phyloP scores from a whole-genome alignment of 2,797 vertebrate genomes.

The Schizopygopsis malacanthus region DNA sequence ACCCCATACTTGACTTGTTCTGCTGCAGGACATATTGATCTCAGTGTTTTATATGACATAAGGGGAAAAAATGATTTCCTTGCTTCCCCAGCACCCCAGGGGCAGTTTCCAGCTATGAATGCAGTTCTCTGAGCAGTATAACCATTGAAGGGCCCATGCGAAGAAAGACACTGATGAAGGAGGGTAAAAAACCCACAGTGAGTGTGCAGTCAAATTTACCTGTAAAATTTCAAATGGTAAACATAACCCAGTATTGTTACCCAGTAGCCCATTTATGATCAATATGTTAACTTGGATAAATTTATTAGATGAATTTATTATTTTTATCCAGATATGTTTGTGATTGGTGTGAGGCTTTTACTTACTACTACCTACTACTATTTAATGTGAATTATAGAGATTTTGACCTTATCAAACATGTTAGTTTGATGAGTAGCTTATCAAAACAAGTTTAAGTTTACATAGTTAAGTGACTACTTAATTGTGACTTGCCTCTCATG shows the following conservation, averaged over 20 bases:
- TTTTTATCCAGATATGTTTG: neutral
- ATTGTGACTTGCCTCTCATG: no score
- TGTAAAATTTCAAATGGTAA: neutral
- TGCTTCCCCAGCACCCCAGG: slow-evolving; percentile 71
- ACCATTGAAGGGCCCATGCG: slow-evolving; percentile 90
- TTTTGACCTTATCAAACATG: neutral
- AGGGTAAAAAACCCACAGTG: slow-evolving; percentile 93
- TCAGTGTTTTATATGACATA: neutral
- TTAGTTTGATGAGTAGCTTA: neutral
- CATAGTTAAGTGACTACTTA: no score
- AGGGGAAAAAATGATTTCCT: neutral
- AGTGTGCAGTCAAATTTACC: slow-evolving; percentile 51
- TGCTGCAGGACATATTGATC: neutral
- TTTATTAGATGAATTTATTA: neutral
- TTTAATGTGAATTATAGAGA: neutral
- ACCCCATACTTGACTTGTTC: neutral
- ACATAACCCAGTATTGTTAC: neutral
- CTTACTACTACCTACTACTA: neutral
- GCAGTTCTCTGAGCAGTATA: slow-evolving; percentile 78
- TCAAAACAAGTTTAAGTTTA: neutral
- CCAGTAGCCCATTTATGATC: neutral
- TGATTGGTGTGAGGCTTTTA: neutral
- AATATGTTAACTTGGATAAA: neutral
- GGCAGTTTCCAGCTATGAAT: slow-evolving; percentile 81
- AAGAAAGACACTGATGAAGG: slow-evolving; percentile 92